Conservation (phyloP, 2,113 vertebrate genomes). For the Brachyhypopomus occidentalis region DNA sequence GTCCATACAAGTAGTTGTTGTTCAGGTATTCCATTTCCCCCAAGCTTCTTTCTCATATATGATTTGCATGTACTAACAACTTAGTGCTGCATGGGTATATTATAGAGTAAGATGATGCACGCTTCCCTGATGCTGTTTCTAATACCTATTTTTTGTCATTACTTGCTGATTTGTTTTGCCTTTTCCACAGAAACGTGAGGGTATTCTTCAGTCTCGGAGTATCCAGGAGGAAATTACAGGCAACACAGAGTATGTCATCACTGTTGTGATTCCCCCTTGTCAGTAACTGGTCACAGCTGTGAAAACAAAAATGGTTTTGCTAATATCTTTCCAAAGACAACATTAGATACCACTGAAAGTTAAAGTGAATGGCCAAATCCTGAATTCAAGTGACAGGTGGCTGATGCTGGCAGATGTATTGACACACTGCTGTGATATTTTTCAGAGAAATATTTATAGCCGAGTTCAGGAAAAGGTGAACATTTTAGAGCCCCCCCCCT, state of each 20-base stretch:
- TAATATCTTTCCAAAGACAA: constrained; percentile 29
- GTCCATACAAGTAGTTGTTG: constrained; percentile 94
- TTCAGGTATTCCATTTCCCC: constrained; percentile 81
- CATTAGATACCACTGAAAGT: constrained; percentile 12
- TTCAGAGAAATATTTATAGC: constrained; percentile 16
- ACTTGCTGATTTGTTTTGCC: constrained; percentile 40
- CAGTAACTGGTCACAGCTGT: constrained; percentile 21
- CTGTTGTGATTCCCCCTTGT: constrained; percentile 17
- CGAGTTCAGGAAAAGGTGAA: neutral
- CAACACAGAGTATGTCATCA: constrained; percentile 90
- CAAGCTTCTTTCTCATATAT: neutral
- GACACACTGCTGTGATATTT: neutral
- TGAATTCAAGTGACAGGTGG: neutral
- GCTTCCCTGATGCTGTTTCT: neutral
- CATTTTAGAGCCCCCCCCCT: neutral
- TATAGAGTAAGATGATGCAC: neutral
- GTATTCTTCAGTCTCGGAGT: constrained; percentile 95
- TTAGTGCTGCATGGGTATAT: neutral
- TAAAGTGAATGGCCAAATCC: neutral
- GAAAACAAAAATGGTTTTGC: constrained; percentile 27
- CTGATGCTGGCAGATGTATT: neutral
- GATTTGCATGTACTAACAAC: neutral
- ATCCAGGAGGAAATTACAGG: constrained; percentile 98
- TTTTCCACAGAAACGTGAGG: constrained; percentile 89
- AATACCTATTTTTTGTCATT: neutral